Base-by-base conservation (phyloP, 2,888 invertebrate species). In the Crematogaster levior region DNA sequence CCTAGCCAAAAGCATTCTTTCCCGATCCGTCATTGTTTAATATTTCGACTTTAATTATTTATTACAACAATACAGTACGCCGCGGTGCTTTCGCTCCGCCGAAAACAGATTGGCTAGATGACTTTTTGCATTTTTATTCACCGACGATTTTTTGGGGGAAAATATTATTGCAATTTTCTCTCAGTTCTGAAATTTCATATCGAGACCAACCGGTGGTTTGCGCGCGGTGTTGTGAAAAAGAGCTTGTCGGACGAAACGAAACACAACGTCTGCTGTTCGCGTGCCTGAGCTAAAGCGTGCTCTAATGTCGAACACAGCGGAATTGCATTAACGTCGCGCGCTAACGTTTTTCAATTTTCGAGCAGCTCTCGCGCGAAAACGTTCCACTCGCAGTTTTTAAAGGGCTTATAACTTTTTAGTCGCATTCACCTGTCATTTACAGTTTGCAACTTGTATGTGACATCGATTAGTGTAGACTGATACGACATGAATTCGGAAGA, bases 301-400 rank as follows among this genome's bases (percentile, higher is more conserved):
- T 77, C 21, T 56, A 68, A 79, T 53, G 68, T 34, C 30, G 70
- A 68, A 79, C 68, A 46, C 68, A 34, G 24, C 12, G 30, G 43
- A 79, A 79, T 68, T 24, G 56, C 56, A 68, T 79, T 79, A 79
- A 68, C 56, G 70, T 79, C 77, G 43, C 18, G 37, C 65, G 51
- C 37, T 63, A 74, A 53, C 66, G 53, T 79, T 79, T 79, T 79
- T 68, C 77, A 68, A 68, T 68, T 43, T 53, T 56, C 60, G 56
- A 30, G 30, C 46, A 12, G 30, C 43, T 30, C 37, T 27, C 77
- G 53, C 56, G 43, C 6, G 34, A 5, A 27, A 56, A 68, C 66
- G 30, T 68, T 58, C 24, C 68, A 56, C 77, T 79, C 34, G 68
- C 21, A 21, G 68, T 56, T 79, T 34, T 56, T 30, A 56, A 77